These are phyloP conservation scores for Drosophila histrio DNA, from an alignment of 2,888 invertebrate species.

Conservation along the genomic window DNA sequence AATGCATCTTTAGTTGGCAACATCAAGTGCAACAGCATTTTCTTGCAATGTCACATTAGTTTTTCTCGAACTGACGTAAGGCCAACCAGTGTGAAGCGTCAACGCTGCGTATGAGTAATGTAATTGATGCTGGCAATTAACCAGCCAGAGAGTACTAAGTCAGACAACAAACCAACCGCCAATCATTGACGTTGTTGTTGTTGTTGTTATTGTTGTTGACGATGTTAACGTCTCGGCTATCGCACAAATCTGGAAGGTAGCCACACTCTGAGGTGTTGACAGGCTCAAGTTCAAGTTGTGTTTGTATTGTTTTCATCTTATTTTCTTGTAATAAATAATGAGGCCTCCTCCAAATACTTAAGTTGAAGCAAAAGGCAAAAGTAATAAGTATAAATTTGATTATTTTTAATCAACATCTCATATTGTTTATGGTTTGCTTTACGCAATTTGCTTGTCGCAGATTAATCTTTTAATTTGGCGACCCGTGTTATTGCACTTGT, in stretches of 20 bases:
- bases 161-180: not conserved
- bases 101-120: slow-evolving; percentile 72
- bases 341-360: slow-evolving; percentile 29
- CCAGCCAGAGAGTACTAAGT: too few relatives aligned
- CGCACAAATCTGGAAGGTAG: slow-evolving; percentile 32
- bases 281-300: slow-evolving; percentile 61
- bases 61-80: slow-evolving; percentile 64
- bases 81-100: slow-evolving; percentile 51
- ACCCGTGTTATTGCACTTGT: slow-evolving; percentile 46
- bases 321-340: slow-evolving; percentile 51
- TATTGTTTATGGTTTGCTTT: slow-evolving; percentile 56
- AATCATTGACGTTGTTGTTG: too few relatives aligned
- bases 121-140: slow-evolving; percentile 72
- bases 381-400: slow-evolving; percentile 38
- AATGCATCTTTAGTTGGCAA: slow-evolving; percentile 75
- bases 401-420: slow-evolving; percentile 23
- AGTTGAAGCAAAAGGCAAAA: not conserved
- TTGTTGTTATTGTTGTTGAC: too few relatives aligned
- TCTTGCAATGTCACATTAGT: slow-evolving; percentile 80
- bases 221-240: slow-evolving; percentile 33
- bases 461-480: slow-evolving; percentile 61
- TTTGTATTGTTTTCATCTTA: not conserved
- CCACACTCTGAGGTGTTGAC: slow-evolving; percentile 61
- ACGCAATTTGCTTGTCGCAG: slow-evolving; percentile 54
- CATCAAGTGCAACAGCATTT: slow-evolving; percentile 83